Evolutionary conservation across 2,797 vertebrate species (phyloP).

Genomic region (Neoniphon sammara): DNA sequence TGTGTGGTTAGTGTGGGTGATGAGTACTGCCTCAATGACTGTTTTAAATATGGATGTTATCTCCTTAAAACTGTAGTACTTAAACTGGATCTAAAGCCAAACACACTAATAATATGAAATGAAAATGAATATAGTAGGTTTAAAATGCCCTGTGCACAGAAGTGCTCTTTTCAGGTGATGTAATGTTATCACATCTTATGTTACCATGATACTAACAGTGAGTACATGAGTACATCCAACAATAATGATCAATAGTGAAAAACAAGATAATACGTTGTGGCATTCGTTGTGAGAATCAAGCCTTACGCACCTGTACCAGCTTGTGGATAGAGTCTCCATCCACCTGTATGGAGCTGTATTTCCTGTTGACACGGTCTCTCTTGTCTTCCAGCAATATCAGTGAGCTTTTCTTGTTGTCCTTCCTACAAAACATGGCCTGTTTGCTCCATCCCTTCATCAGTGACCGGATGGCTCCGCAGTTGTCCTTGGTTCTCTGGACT

Average conservation of each 20-base stretch:
- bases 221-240: too few relatives aligned
- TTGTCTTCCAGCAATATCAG: constrained; percentile 84
- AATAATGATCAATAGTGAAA: not conserved
- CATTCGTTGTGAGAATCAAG: not conserved
- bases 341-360: constrained; percentile 78
- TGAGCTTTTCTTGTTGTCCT: constrained; percentile 81
- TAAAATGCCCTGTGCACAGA: not conserved
- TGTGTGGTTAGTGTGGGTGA: too few relatives aligned
- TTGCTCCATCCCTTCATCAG: constrained; percentile 83
- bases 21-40: too few relatives aligned
- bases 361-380: constrained; percentile 77
- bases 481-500: constrained; percentile 80
- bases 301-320: constrained; percentile 81
- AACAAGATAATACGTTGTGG: not conserved
- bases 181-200: not conserved
- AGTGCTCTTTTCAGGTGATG: not conserved
- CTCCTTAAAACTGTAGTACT: too few relatives aligned
- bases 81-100: too few relatives aligned
- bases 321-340: constrained; percentile 81
- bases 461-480: constrained; percentile 77
- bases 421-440: constrained; percentile 81
- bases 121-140: too few relatives aligned
- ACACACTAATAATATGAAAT: too few relatives aligned
- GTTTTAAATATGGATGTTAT: too few relatives aligned
- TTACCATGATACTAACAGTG: too few relatives aligned